Conservation (phyloP, 2,113 vertebrate species). For the Lepus americanus region DNA sequence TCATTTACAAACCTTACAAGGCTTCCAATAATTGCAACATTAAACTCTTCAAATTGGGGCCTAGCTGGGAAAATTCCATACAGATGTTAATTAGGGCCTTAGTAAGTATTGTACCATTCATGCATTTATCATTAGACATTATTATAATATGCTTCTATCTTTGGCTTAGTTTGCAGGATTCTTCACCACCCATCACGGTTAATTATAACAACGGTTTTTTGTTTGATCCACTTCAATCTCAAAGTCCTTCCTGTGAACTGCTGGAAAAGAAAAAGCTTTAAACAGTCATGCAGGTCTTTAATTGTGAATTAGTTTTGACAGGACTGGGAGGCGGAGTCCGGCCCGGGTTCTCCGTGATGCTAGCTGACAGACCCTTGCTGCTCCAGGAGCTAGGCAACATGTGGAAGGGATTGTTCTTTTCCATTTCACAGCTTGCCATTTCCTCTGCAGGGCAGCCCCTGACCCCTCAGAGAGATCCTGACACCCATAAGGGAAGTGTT, state of each 20-base stretch:
- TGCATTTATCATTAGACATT: neutral
- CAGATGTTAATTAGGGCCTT: slow-evolving; percentile 27
- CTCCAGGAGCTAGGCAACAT: slow-evolving; percentile 94
- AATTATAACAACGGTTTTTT: slow-evolving; percentile 58
- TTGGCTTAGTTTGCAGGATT: neutral
- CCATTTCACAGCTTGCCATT: slow-evolving; percentile 99
- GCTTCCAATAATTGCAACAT: slow-evolving; percentile 28
- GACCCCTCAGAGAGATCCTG: slow-evolving; percentile 95
- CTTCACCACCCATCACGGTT: neutral
- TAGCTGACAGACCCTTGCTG: slow-evolving; percentile 92
- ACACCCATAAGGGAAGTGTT: slow-evolving; percentile 96
- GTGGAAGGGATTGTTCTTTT: slow-evolving; percentile 99
- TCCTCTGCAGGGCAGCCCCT: slow-evolving; percentile 96
- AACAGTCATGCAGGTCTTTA: slow-evolving; percentile 92
- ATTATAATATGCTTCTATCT: slow-evolving; percentile 29
- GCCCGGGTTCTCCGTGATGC: slow-evolving; percentile 93
- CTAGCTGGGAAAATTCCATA: slow-evolving; percentile 64
- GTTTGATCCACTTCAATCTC: slow-evolving; percentile 87
- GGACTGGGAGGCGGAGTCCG: slow-evolving; percentile 92
- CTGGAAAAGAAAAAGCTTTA: slow-evolving; percentile 92
- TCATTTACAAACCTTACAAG: slow-evolving; percentile 53
- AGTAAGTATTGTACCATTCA: neutral
- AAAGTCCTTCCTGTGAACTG: slow-evolving; percentile 90
- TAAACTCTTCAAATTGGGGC: slow-evolving; percentile 9
- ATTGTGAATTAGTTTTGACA: slow-evolving; percentile 98